Evolutionary conservation across 2,888 invertebrate species (phyloP).

Genomic region (Pammene aurita): DNA sequence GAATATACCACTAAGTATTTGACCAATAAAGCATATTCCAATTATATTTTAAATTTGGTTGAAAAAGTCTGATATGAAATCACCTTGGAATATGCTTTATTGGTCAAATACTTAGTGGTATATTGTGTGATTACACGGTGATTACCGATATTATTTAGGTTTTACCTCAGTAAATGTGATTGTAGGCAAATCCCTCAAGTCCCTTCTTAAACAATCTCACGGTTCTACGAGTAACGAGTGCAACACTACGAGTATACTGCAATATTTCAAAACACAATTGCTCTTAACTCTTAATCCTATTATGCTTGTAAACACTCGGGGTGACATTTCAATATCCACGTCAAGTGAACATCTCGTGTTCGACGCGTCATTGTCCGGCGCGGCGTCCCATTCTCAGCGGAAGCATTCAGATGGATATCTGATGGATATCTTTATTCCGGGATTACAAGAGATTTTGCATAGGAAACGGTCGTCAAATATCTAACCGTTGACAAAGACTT

Average conservation of each 20-base stretch:
- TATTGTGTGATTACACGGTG: too few species aligned
- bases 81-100: too few species aligned
- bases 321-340: constrained; percentile 67
- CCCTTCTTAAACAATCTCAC: constrained; percentile 22
- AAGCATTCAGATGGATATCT: constrained; percentile 72
- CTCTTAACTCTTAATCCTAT: constrained; percentile 73
- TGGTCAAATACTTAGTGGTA: too few species aligned
- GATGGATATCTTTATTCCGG: constrained; percentile 76
- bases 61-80: too few species aligned
- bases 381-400: constrained; percentile 62
- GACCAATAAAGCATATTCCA: too few species aligned
- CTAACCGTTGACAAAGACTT: constrained; percentile 60
- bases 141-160: background rate
- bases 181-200: constrained; percentile 2
- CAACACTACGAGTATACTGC: constrained; percentile 53
- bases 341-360: constrained; percentile 73
- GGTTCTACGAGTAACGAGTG: constrained; percentile 45
- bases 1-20: too few species aligned
- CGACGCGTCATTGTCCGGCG: constrained; percentile 58
- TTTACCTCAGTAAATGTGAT: background rate
- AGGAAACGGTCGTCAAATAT: constrained; percentile 78
- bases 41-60: too few species aligned
- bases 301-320: constrained; percentile 71
- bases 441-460: constrained; percentile 80
- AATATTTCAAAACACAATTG: constrained; percentile 67